Evolutionary conservation across 2,888 invertebrate species (phyloP), one percentile per base, ranked within the genome.

Genomic region (Tuberolachnus salignus): DNA sequence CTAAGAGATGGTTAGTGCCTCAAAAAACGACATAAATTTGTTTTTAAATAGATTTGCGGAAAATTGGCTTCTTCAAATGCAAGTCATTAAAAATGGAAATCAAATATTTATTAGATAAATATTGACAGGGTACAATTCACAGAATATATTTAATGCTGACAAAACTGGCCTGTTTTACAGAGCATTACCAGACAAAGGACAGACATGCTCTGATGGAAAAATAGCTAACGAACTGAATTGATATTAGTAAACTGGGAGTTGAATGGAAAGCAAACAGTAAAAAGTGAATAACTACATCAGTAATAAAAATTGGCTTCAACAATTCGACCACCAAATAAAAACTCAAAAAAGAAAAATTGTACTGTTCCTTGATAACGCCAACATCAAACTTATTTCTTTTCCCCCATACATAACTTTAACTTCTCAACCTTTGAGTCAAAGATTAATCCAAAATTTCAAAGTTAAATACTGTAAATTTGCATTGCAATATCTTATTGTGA

Each of bases 1-100:
- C 63, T 19, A 63, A 63, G n/a, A 4, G 44, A 42, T 63, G n/a
- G 63, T 63, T 63, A 63, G 42, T 8, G 42, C 42, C 44, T 63
- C 14, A 63, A 63, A 14, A 13, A 13, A 63, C 4, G 42, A 14
- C 34, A 63, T 61, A 42, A 42, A 13, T 42, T 42, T 6, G 42
- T 63, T 63, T 63, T 63, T 63, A 42, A 61, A 61, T 59, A 0
- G 59, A 59, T 59, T 59, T 59, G 26, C 8, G 16, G 34, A 34
- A 26, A 34, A 59, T 16, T 26, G 1, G 16, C 59, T 59, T 59
- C 59, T 59, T 16, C 16, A 14, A 59, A 59, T 59, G 10, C 16
- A 13, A n/a, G 14, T 55, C n/a, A 6, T 57, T 16, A 57, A 23
- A 14, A 23, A 14, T 23, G 57, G 14, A 21, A 23, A 57, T 23